Evolutionary conservation across 1,140 invertebrate genomes (phyloP), one percentile per base, ranked within the genome.

Genomic region (Helicoverpa zea): DNA sequence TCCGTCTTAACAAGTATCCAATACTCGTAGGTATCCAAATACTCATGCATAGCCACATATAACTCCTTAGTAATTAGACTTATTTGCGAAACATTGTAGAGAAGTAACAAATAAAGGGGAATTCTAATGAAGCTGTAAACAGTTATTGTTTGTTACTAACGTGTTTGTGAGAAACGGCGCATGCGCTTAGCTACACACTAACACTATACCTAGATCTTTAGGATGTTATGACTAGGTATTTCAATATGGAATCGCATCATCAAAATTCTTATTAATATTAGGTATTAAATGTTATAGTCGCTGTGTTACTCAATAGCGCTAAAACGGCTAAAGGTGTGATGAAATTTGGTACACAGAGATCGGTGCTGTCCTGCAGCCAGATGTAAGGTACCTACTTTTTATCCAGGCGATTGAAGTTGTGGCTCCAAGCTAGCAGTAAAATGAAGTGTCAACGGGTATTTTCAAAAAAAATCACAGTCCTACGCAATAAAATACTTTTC

Each of bases 91-190:
- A 72, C 68, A 72, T 47, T 47, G 49, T 72, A 72, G 16, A 77
- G 77, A 76, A 75, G 81, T 83, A 79, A 79, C 75, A 61, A 29
- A 14, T 18, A 70, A 70, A 83, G 80, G 78, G 78, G 54, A 61
- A 76, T 79, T 80, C 76, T 85, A 85, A 85, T 85, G 77, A 84
- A 84, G 80, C 66, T 64, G 47, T 85, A 83, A 85, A 83, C 81
- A 73, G 43, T 74, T 80, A 61, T 79, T 81, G 66, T 61, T 58
- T 66, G 52, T 82, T 80, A 77, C 59, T 82, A 51, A 5, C 18
- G 3, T n/a, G 18, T 72, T 72, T 51, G 49, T 72, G 68, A 51
- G 68, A 72, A 54, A 13, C 29, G 49, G 2, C 23, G 66, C 47
- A 3, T 68, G 16, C 63, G 13, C 63, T 13, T 11, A 3, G 14